Conservation (phyloP, 2,113 vertebrate genomes). For the Mohoua ochrocephala region DNA sequence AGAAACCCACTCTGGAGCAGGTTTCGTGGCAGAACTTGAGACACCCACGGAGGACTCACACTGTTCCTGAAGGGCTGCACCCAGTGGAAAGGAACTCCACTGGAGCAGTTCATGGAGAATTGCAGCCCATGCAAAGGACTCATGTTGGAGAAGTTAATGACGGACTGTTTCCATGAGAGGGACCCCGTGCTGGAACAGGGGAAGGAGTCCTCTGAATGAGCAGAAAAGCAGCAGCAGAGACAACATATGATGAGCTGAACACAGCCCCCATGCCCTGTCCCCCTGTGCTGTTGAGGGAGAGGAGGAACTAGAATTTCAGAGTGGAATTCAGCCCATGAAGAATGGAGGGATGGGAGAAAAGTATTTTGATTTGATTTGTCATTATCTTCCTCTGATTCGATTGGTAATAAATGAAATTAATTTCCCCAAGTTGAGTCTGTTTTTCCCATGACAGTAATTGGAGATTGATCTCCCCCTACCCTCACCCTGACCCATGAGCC, state of each 20-base stretch:
- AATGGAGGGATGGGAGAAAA: background rate
- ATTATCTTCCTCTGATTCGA: background rate
- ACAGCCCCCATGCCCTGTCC: background rate
- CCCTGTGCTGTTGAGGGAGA: background rate
- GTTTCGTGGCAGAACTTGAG: background rate
- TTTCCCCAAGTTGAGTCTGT: background rate
- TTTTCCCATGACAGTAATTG: background rate
- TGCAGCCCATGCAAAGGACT: background rate
- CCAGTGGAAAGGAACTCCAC: background rate
- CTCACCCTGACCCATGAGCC: background rate
- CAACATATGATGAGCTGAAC: background rate
- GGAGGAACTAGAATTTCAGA: background rate
- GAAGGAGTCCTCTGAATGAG: background rate
- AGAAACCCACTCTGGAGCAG: background rate
- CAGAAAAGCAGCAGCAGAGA: background rate
- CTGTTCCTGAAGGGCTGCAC: background rate
- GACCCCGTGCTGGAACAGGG: background rate
- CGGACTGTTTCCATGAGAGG: background rate
- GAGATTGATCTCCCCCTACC: background rate
- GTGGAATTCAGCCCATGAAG: background rate
- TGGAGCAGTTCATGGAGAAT: background rate
- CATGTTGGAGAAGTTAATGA: background rate
- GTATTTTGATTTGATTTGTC: background rate
- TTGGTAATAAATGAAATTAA: background rate
- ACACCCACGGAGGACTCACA: accelerated